phyloP scores from a whole-genome alignment of 2,797 vertebrate species.

The Chromobotia macracanthus region DNA sequence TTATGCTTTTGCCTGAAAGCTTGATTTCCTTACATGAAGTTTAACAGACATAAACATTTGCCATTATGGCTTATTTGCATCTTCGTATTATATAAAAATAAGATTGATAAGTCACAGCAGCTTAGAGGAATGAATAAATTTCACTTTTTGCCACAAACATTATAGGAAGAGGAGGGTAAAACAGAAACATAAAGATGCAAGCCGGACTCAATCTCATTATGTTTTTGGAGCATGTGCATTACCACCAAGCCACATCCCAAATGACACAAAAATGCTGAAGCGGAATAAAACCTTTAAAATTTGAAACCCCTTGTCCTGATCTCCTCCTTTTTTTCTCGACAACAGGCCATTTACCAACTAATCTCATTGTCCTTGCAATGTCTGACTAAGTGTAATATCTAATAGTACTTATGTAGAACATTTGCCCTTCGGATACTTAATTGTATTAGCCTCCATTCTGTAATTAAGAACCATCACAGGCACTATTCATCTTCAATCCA shows the following conservation, averaged over 20 bases:
- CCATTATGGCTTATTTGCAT: neutral
- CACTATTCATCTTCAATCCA: slow-evolving; percentile 37
- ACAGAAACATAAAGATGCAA: too few relatives aligned
- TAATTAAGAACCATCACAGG: slow-evolving; percentile 38
- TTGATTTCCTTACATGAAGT: too few relatives aligned
- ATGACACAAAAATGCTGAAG: neutral
- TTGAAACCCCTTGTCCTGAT: neutral
- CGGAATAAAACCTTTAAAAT: neutral
- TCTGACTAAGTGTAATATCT: slow-evolving; percentile 41
- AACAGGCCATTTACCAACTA: slow-evolving; percentile 20
- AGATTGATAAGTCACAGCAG: neutral
- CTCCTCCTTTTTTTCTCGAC: neutral
- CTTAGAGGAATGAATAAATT: neutral
- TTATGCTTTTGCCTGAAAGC: neutral
- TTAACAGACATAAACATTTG: neutral
- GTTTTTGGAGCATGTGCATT: neutral
- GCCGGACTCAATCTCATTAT: too few relatives aligned
- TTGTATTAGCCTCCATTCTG: slow-evolving; percentile 31
- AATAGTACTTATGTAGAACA: slow-evolving; percentile 41
- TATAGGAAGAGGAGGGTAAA: neutral
- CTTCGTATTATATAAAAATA: neutral
- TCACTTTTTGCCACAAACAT: neutral
- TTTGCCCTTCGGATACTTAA: slow-evolving; percentile 38
- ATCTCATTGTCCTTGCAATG: slow-evolving; percentile 8
- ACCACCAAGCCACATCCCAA: neutral